Conservation (phyloP, 1,140 invertebrate genomes). For the Pteromalus puparum region DNA sequence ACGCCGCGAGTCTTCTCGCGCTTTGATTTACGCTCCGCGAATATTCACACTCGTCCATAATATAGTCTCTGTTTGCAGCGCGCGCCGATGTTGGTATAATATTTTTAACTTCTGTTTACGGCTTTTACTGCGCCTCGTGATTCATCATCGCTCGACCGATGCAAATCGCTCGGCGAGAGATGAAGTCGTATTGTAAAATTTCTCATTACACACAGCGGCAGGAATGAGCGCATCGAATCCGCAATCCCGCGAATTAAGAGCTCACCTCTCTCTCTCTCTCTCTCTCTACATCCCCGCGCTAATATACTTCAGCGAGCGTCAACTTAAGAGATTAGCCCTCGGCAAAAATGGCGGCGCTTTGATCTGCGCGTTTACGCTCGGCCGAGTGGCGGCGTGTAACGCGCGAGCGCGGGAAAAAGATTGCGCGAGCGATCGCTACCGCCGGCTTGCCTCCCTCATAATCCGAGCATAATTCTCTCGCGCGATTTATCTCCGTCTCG, state of each 20-base stretch:
- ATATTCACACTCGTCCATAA: background rate
- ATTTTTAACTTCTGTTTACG: background rate
- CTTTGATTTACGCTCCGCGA: conserved; percentile 11
- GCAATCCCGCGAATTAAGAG: background rate
- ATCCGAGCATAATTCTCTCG: conserved; percentile 59
- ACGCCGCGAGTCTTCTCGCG: background rate
- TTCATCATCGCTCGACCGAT: no score
- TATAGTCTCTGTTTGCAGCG: no score
- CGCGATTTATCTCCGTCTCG: conserved; percentile 69
- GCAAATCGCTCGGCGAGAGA: no score
- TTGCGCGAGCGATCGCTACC: conserved; percentile 56
- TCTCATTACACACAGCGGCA: no score
- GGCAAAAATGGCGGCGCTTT: background rate
- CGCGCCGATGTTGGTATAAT: background rate
- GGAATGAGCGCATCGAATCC: background rate
- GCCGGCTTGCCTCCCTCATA: conserved; percentile 13
- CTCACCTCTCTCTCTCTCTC: no score
- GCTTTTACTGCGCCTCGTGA: no score
- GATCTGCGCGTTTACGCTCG: background rate
- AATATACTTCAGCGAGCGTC: conserved; percentile 5
- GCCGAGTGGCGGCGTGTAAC: background rate
- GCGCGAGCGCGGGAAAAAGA: conserved; percentile 56
- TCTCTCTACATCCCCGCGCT: background rate
- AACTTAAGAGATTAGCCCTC: conserved; percentile 17
- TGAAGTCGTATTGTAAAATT: no score